Percentiles rank a stretch among this genome's conserved stretches.
These are phyloP conservation scores for Octonoba sinensis DNA, from an alignment of 2,888 invertebrate genomes.

Conservation along the genomic window DNA sequence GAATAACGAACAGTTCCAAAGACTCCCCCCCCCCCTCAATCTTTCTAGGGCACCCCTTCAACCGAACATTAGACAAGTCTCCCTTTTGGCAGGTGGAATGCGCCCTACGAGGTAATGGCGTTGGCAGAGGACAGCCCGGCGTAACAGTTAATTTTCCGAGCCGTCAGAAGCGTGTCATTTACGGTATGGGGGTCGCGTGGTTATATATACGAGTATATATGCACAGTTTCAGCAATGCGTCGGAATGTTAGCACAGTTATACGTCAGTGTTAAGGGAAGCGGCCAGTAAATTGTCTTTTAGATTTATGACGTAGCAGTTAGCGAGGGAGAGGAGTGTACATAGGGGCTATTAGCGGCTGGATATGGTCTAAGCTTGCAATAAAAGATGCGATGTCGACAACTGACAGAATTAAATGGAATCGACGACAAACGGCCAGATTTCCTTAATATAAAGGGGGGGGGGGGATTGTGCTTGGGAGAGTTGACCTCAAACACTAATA, in stretches of 20 bases:
- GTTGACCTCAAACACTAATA: too few relatives aligned
- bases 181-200: conserved; percentile 6
- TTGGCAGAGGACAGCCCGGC: conserved; percentile 13
- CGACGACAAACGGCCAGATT: too few relatives aligned
- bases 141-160: conserved; percentile 52
- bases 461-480: too few relatives aligned
- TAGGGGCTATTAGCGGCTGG: conserved; percentile 28
- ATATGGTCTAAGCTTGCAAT: neutral
- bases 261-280: conserved; percentile 29
- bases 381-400: neutral
- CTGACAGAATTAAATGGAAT: conserved; percentile 1
- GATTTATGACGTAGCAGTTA: conserved; percentile 46
- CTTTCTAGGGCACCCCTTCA: conserved; percentile 17
- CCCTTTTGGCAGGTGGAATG: conserved; percentile 24
- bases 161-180: conserved; percentile 55
- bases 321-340: neutral
- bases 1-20: too few relatives aligned
- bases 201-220: conserved; percentile 9
- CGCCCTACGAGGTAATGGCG: conserved; percentile 8
- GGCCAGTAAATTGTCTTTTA: conserved; percentile 51
- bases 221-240: conserved; percentile 10
- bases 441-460: too few relatives aligned
- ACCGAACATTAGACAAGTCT: conserved; percentile 23
- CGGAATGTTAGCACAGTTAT: conserved; percentile 27
- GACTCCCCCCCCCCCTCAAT: neutral